A percentile compares a stretch with the other conserved stretches of the same genome.
Evolutionary conservation across 2,888 invertebrate genomes (phyloP).

Genomic region (Coelinius sp.): DNA sequence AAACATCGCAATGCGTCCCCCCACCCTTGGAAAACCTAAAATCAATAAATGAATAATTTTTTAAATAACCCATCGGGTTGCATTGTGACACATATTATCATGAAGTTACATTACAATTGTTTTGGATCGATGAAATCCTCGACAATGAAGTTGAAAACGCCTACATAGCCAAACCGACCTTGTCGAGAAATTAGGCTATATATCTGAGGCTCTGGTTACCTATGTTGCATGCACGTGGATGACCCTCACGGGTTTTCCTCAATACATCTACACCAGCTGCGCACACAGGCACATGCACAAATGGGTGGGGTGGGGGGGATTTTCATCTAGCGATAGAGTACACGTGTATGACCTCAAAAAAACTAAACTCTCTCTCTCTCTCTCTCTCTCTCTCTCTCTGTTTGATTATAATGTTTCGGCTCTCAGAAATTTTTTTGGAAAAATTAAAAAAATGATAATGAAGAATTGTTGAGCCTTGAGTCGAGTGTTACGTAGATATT

Average conservation of each 20-base stretch:
- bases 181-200: constrained; percentile 14
- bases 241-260: constrained; percentile 24
- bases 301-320: constrained; percentile 25
- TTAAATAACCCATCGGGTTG: background rate
- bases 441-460: background rate
- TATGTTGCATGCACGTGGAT: constrained; percentile 30
- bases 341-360: constrained; percentile 70
- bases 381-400: background rate
- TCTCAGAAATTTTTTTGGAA: background rate
- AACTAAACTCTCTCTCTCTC: background rate
- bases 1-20: background rate
- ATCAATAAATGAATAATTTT: background rate
- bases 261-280: background rate
- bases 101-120: background rate
- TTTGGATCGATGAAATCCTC: constrained; percentile 13
- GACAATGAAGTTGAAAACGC: background rate
- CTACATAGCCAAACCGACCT: background rate
- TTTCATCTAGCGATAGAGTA: constrained; percentile 65
- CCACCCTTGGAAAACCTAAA: background rate
- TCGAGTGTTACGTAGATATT: background rate
- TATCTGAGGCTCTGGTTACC: background rate
- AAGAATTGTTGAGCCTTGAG: background rate
- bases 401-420: background rate
- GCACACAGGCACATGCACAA: constrained; percentile 62
- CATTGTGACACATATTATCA: background rate